These are phyloP conservation scores for Mormyrops boulengeri DNA, from an alignment of 2,797 vertebrate species.

Conservation along the genomic window DNA sequence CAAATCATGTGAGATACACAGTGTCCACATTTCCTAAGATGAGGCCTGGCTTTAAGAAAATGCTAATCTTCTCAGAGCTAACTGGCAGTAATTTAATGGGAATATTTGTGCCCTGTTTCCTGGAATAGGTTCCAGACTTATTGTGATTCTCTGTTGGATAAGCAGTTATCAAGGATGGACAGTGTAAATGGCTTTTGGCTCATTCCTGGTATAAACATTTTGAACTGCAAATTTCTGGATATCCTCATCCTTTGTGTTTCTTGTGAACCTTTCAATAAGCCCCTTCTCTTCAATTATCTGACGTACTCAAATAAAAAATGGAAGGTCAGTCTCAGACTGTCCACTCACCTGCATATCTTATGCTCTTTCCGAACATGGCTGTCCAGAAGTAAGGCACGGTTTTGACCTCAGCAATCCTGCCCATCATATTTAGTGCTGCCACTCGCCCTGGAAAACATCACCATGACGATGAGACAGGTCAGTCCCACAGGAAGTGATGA, in stretches of 20 bases:
- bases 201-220: neutral
- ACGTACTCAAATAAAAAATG: neutral
- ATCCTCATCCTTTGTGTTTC: neutral
- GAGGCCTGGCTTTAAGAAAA: neutral
- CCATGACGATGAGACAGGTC: neutral
- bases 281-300: neutral
- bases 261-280: neutral
- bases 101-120: neutral
- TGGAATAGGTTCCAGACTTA: neutral
- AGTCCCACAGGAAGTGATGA: neutral
- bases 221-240: neutral
- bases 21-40: neutral
- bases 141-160: neutral
- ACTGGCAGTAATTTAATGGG: slow-evolving; percentile 38
- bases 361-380: slow-evolving; percentile 93
- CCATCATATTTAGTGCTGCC: slow-evolving; percentile 90
- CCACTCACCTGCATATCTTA: slow-evolving; percentile 79
- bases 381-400: slow-evolving; percentile 95
- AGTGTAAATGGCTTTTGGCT: neutral
- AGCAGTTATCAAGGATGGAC: neutral
- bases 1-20: neutral
- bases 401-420: slow-evolving; percentile 76
- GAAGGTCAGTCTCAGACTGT: neutral
- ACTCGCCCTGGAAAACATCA: slow-evolving; percentile 67
- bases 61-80: slow-evolving; percentile 33